Percentiles rank a stretch among this genome's conserved stretches.
Evolutionary conservation across 2,797 vertebrate species (phyloP).

Genomic region (Bufotes viridis): DNA sequence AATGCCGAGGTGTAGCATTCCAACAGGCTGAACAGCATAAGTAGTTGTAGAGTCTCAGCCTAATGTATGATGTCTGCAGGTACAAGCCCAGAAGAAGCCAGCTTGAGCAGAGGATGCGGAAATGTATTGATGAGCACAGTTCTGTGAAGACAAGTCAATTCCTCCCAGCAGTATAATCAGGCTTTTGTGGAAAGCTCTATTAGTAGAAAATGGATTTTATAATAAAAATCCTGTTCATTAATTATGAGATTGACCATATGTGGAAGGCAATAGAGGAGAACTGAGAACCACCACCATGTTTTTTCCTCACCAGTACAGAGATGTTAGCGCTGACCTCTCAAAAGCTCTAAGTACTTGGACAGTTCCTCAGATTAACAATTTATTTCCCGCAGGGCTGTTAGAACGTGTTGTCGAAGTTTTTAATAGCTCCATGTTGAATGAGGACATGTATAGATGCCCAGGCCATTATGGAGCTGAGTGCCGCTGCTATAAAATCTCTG

Average conservation of each 20-base stretch:
- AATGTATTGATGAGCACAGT: neutral
- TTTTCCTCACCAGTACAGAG: neutral
- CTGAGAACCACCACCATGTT: neutral
- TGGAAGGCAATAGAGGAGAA: neutral
- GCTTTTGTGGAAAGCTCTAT: conserved; percentile 1
- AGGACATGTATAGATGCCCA: conserved; percentile 29
- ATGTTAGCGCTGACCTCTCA: neutral
- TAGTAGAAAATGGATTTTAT: conserved; percentile 29
- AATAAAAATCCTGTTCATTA: conserved; percentile 32
- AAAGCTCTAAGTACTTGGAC: neutral
- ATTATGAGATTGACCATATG: neutral
- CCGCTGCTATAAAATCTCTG: conserved; percentile 37
- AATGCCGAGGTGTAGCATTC: neutral
- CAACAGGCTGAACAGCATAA: neutral
- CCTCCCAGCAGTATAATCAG: neutral
- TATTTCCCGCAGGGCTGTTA: neutral
- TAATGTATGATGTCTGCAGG: neutral
- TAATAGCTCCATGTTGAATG: conserved; percentile 35
- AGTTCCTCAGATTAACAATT: conserved; percentile 15
- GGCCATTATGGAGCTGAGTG: conserved; percentile 43
- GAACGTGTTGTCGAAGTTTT: conserved; percentile 21
- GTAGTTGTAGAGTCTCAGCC: neutral
- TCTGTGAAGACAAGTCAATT: neutral
- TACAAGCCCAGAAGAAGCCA: neutral
- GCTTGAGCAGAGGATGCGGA: neutral